Base-by-base conservation (phyloP, 2,888 invertebrate species). In the Plusia festucae region DNA sequence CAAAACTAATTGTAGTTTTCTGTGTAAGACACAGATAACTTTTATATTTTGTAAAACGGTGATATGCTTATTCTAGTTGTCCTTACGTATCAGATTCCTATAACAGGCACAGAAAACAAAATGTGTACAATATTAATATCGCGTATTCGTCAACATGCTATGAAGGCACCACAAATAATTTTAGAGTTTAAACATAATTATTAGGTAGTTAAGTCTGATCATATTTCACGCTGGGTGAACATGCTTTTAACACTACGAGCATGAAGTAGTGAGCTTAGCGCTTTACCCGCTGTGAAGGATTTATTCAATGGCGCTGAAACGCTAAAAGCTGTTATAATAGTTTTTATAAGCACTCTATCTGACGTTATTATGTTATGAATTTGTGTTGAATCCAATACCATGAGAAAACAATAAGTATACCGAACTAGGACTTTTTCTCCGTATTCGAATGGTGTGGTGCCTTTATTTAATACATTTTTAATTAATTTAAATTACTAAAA, bases 251-350 rank as follows among this genome's bases (percentile, higher is more conserved):
- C 64, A 65, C 60, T 53, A 9, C 9, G 18, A 63, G 51, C 60
- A 53, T 40, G 55, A 76, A 61, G 52, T 54, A 54, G 73, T 57
- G 58, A 57, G 51, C 52, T 55, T 22, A 16, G 8, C 59, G 65
- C 62, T 63, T 30, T 40, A 68, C 66, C 34, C 46, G 46, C 46
- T 9, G 8, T 18, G 9, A 16, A 16, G 9, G 60, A 74, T 70
- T 73, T 76, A 74, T 74, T 78, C 52, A 57, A 63, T 70, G 78
- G 65, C 56, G 51, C 57, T 65, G 51, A 49, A 63, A 55, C 70
- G 63, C 74, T 76, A 66, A 77, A 68, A 78, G 76, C 75, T 65
- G 46, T 60, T 53, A 68, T 68, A 59, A 49, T 64, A 44, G 62
- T 78, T 63, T 68, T 60, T 58, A 58, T 53, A 65, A 70, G 63